Evolutionary conservation across 53 echinoderm and acorn worm species (phyloP), one percentile per base, ranked within the genome.

Genomic region (Zoroaster sp.): DNA sequence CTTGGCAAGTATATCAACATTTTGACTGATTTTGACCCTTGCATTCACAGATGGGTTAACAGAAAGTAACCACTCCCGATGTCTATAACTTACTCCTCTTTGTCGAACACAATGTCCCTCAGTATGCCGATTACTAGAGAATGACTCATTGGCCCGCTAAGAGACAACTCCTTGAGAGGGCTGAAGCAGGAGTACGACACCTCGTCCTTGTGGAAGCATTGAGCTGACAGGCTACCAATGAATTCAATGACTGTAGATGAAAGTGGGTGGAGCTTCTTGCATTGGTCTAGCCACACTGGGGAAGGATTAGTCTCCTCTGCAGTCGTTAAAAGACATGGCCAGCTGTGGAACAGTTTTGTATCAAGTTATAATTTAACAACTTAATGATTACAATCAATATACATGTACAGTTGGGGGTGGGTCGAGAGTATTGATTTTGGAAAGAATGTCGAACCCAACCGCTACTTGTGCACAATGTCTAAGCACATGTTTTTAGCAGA

Each of bases 151-250:
- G 42, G 14, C 34, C 41, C 74, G 13, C 36, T 52, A 0, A n/a
- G n/a, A 20, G 47, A 91, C 40, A 92, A 35, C 28, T 78, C 65
- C 41, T 74, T 37, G 32, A 92, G 66, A 28, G 69, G 80, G 35
- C 17, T 9, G 66, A 92, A 92, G 23, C 65, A 41, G 1, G 68
- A 46, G 66, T 92, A 79, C 65, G 92, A 72, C 88, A 92, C 92
- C 37, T 92, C 92, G 2, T 88, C 88, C 23, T 40, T 28, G 45
- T 83, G 73, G 33, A 71, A 83, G 47, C 82, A 80, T 28, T 87
- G 35, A 11, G 65, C 81, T 6, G 82, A 46, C 14, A 92, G 72
- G 12, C 68, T 28, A 31, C 25, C 45, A 31, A 92, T 21, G 7
- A 92, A n/a, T 35, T 40, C 44, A 1, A 31, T 21, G 43, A 75